Percentiles rank a stretch among this genome's conserved stretches.
Conservation (phyloP, 92 coral and sea anemone species). For the Meandrina meandrites region DNA sequence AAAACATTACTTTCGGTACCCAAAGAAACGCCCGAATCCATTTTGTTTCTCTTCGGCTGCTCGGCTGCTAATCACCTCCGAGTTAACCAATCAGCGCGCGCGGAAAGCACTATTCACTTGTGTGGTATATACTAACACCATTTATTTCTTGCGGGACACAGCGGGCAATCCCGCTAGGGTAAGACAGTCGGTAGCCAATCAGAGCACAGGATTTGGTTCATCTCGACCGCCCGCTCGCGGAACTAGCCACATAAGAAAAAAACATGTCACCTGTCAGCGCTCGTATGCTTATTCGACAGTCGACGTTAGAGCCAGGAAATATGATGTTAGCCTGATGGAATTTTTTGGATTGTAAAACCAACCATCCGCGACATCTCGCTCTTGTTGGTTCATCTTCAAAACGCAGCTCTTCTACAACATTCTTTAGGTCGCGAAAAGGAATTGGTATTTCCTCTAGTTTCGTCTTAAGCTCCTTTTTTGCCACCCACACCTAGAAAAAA, state of each 20-base stretch:
- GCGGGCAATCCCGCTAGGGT: too few relatives aligned
- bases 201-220: too few relatives aligned
- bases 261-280: constrained; percentile 17
- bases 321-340: constrained; percentile 22
- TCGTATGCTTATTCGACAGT: constrained; percentile 29
- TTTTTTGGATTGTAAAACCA: constrained; percentile 32
- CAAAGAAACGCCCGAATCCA: too few relatives aligned
- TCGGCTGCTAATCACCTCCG: too few relatives aligned
- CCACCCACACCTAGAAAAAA: constrained; percentile 31
- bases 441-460: constrained; percentile 42
- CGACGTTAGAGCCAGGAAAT: constrained; percentile 31
- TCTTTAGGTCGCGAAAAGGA: constrained; percentile 39
- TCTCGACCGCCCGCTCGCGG: too few relatives aligned
- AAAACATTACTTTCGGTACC: too few relatives aligned
- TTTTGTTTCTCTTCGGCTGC: too few relatives aligned
- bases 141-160: too few relatives aligned
- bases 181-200: too few relatives aligned
- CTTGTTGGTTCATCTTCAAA: constrained; percentile 37
- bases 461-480: neutral
- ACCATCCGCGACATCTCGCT: constrained; percentile 42
- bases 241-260: neutral
- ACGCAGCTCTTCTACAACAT: constrained; percentile 37
- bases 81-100: too few relatives aligned
- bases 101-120: too few relatives aligned
- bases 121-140: too few relatives aligned